Evolutionary conservation across 2,113 vertebrate genomes (phyloP).

Genomic region (Pogonocichla stellata): DNA sequence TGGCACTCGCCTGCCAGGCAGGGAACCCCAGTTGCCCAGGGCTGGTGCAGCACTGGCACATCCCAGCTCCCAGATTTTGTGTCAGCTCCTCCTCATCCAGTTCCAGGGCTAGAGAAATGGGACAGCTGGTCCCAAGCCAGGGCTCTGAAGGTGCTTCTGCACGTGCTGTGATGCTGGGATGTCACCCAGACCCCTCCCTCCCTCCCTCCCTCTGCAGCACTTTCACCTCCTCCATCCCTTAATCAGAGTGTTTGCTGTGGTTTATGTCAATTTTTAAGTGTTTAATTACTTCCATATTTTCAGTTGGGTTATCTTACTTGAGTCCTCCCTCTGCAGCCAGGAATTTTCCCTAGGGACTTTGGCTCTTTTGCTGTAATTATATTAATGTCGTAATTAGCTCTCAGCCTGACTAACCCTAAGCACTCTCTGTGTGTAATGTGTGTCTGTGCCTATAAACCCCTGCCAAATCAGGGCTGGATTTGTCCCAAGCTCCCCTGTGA

Average conservation of each 20-base stretch:
- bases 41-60: not conserved
- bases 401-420: not conserved
- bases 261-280: not conserved
- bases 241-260: not conserved
- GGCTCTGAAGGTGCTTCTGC: not conserved
- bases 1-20: accelerated
- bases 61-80: accelerated
- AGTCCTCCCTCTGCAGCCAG: not conserved
- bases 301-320: not conserved
- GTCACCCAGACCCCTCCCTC: too few relatives aligned
- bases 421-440: not conserved
- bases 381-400: not conserved
- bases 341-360: not conserved
- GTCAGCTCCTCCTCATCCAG: not conserved
- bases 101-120: accelerated
- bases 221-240: not conserved
- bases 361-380: not conserved
- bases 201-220: not conserved
- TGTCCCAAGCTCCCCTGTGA: not conserved
- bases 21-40: not conserved
- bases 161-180: accelerated
- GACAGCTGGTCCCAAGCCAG: accelerated
- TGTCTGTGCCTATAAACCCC: not conserved
- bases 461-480: not conserved
- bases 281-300: not conserved